Base-by-base conservation (phyloP, 35 echinoderm and acorn worm genomes). In the Anneissia japonica region DNA sequence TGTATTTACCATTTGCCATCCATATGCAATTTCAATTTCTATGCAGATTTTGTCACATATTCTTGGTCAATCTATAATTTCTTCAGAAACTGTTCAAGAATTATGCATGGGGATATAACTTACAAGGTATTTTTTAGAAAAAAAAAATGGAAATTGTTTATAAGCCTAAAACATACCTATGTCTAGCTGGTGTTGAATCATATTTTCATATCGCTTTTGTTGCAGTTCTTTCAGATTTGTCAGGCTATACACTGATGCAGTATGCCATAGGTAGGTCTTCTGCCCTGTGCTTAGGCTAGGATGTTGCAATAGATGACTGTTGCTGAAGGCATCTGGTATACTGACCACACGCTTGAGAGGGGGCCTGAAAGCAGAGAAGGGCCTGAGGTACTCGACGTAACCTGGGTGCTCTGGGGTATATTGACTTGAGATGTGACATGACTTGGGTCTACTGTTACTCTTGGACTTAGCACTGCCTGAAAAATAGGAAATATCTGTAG, bases 231-330 rank as follows among this genome's bases (percentile, higher is more conserved):
- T 93, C 83, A 99, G 85, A 36, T 99, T 89, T 2, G 46, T 83
- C 86, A 99, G 82, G n/a, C 96, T 94, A 79, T 97, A 99, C 16
- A 99, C 92, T 23, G 92, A 72, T 0, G 96, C 96, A 17, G 93
- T 99, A 34, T 91, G 90, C 86, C 89, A 86, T 73, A 99, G 83
- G 84, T 99, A 99, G 0, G 81, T 78, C 56, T 79, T 99, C 39
- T 99, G 88, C 0, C 96, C 96, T 0, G 89, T 72, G 23, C 76
- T 88, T 7, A 99, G 76, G 43, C 83, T 89, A 35, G 96, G 89
- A 76, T 94, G 96, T 72, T 99, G 89, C 23, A 99, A 39, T 31
- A 89, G 91, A 37, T 86, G 73, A 46, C 96, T 99, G 74, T 93
- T 92, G 36, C 88, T 77, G 74, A 94, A 99, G 19, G 89, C 83